Evolutionary conservation across 2,888 invertebrate species (phyloP), one percentile per base, ranked within the genome.

Genomic region (Panzeria rudis): DNA sequence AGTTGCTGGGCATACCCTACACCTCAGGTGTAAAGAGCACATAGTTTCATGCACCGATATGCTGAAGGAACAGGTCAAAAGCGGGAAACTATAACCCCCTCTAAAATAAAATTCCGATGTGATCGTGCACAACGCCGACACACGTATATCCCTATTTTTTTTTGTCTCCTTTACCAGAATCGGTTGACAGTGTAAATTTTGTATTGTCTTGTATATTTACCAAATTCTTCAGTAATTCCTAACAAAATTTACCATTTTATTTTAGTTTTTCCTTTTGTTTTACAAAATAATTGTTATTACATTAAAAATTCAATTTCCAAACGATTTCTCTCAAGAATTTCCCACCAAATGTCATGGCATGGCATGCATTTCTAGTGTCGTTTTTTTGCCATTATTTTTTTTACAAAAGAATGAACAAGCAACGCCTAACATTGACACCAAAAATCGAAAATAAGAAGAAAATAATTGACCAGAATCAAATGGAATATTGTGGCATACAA

Each of bases 371-470:
- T 66, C 47, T 50, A 54, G 35, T 59, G 29, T 66, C 32, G 32
- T 71, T 69, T 68, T 73, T 50, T 75, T 44, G 20, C 50, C 20
- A 35, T 54, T 61, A 32, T 62, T 29, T 25, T 25, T 8, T 29
- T 29, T 29, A 8, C n/a, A 62, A 59, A 50, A 52, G 29, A 38
- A 78, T 35, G 8, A 50, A 61, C 59, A 81, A 56, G 69, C 64
- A 81, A 85, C 81, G 84, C 85, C 85, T 85, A 82, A 85, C 82
- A 85, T 69, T 85, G 85, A 85, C 85, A 85, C 78, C 85, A 73
- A 85, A 85, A 85, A 23, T 64, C 85, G 82, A 78, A 85, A 85
- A 85, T 75, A 78, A 78, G 82, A 85, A 78, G 82, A 78, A 78
- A 82, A 85, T 80, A 84, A 84, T 84, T 78, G 84, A 84, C 71